Conservation (phyloP, 2,113 vertebrate genomes). For the Acanthisitta chloris region DNA sequence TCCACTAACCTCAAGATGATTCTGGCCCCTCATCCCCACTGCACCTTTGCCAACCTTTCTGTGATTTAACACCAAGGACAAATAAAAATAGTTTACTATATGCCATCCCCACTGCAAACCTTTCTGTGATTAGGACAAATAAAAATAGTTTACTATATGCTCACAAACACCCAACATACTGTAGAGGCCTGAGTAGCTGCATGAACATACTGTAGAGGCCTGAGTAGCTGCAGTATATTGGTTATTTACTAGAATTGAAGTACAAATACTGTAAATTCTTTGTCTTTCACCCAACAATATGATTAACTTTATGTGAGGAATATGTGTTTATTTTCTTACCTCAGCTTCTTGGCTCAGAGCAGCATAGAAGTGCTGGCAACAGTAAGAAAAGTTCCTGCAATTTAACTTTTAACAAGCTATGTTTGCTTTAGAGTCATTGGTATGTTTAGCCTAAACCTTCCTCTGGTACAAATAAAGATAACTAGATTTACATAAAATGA, state of each 20-base stretch:
- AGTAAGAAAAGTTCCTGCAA: neutral
- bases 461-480: neutral
- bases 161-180: neutral
- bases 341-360: neutral
- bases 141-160: neutral
- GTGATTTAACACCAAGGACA: neutral
- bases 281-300: neutral
- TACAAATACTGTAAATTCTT: neutral
- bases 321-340: neutral
- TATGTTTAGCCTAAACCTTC: neutral
- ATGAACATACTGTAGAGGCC: neutral
- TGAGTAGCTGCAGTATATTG: neutral
- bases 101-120: too few species aligned
- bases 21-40: neutral
- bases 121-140: too few species aligned
- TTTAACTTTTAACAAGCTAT: constrained; percentile 3
- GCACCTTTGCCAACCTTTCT: neutral
- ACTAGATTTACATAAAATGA: neutral
- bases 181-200: neutral
- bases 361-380: neutral
- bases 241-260: neutral
- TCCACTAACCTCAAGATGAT: neutral
- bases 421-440: neutral
- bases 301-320: neutral
- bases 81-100: neutral